Conservation (phyloP, 2,888 invertebrate genomes). For the Dolichomitus sp. region DNA sequence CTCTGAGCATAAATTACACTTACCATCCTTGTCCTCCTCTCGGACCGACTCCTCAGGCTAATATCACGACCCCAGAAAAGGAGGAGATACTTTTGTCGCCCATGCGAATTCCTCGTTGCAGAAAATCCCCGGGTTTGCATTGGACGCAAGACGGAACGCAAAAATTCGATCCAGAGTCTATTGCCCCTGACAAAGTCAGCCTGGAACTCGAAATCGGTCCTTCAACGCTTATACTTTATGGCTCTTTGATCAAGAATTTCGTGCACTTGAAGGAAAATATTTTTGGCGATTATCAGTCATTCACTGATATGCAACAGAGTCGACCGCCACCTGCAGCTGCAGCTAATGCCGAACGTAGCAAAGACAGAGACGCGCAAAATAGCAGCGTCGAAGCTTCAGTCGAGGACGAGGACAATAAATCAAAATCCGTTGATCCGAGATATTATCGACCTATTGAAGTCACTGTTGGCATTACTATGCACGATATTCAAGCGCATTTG, state of each 20-base stretch:
- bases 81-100: constrained; percentile 97
- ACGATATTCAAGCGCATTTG: constrained; percentile 98
- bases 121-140: constrained; percentile 91
- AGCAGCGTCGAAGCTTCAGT: constrained; percentile 87
- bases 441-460: constrained; percentile 96
- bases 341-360: constrained; percentile 79
- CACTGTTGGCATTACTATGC: constrained; percentile 96
- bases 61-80: constrained; percentile 97
- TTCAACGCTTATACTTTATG: constrained; percentile 96
- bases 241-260: constrained; percentile 96
- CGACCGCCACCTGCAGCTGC: constrained; percentile 85
- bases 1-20: constrained; percentile 95
- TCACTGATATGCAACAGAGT: constrained; percentile 95
- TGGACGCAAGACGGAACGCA: constrained; percentile 90
- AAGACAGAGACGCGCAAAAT: constrained; percentile 83
- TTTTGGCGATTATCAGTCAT: constrained; percentile 98
- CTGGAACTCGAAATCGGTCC: constrained; percentile 98
- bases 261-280: constrained; percentile 98
- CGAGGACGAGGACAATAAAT: constrained; percentile 89
- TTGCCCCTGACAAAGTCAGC: constrained; percentile 95
- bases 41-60: constrained; percentile 95
- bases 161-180: constrained; percentile 95
- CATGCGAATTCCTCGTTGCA: constrained; percentile 94
- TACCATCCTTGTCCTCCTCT: constrained; percentile 97
- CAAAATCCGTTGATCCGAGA: constrained; percentile 93